A percentile compares a stretch with the other conserved stretches of the same genome.
These are phyloP conservation scores for Tragelaphus eurycerus DNA, from an alignment of 2,797 vertebrate genomes.

Conservation along the genomic window DNA sequence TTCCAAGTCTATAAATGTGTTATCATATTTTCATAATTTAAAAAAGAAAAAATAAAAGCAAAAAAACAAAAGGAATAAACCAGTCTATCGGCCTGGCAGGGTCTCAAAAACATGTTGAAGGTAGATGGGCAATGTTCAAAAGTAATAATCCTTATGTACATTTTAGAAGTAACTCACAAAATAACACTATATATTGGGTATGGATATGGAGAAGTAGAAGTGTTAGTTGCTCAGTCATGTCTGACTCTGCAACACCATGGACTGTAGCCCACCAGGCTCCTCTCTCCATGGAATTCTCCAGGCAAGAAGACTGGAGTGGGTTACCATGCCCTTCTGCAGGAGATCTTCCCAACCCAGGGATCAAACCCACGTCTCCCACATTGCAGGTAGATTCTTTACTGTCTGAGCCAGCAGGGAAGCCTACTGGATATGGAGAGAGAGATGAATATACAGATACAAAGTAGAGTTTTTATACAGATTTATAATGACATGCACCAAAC, in stretches of 20 bases:
- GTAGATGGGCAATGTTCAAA: neutral
- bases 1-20: neutral
- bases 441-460: neutral
- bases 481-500: neutral
- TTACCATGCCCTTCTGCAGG: neutral
- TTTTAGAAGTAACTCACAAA: constrained; percentile 2
- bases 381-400: neutral
- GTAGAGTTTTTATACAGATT: neutral
- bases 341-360: neutral
- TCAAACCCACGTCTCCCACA: neutral
- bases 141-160: neutral
- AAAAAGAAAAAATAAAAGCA: neutral
- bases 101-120: neutral
- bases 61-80: neutral
- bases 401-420: neutral
- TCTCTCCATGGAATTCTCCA: neutral
- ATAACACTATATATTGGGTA: neutral
- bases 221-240: neutral
- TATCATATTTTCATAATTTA: neutral
- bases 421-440: neutral
- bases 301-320: neutral
- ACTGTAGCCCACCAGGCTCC: neutral
- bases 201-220: neutral
- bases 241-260: neutral
- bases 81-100: neutral